Evolutionary conservation across 2,888 invertebrate species (phyloP).

Genomic region (Raillietiella orientalis): DNA sequence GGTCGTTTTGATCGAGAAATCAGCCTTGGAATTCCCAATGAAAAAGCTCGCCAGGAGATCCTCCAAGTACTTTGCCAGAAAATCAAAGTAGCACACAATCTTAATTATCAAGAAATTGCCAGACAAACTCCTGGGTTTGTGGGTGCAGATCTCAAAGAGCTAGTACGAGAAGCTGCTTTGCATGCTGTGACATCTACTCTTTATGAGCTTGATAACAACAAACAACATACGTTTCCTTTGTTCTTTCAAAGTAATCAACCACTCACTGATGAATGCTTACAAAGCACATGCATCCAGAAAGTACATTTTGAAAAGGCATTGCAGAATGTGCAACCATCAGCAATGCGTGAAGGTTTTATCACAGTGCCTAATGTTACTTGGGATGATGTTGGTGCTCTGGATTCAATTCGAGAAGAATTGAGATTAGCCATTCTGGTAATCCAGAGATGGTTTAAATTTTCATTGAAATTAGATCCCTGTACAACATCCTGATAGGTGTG

Average conservation of each 20-base stretch:
- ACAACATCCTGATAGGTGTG: constrained; percentile 44
- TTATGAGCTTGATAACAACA: no score
- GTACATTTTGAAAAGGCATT: constrained; percentile 35
- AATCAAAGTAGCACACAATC: constrained; percentile 28
- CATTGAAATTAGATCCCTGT: constrained; percentile 36
- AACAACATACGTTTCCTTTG: no score
- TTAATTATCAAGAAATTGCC: constrained; percentile 38
- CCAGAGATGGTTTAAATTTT: background rate
- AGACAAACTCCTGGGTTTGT: constrained; percentile 78
- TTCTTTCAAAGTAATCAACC: constrained; percentile 10
- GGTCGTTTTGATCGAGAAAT: constrained; percentile 86
- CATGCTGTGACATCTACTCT: constrained; percentile 31
- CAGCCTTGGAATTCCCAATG: constrained; percentile 66
- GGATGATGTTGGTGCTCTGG: constrained; percentile 79
- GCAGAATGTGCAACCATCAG: constrained; percentile 56
- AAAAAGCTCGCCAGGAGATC: constrained; percentile 44
- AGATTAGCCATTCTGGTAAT: constrained; percentile 52
- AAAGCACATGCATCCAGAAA: constrained; percentile 29
- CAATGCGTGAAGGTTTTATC: constrained; percentile 85
- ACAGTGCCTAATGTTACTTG: constrained; percentile 91
- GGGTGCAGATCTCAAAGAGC: constrained; percentile 62
- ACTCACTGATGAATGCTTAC: constrained; percentile 24
- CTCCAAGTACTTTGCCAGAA: constrained; percentile 32
- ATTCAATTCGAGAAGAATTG: constrained; percentile 54
- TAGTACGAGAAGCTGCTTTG: constrained; percentile 59